A percentile compares a stretch with the other conserved stretches of the same genome.
Conservation (phyloP, 2,113 vertebrate species). For the Phyllostomus discolor region DNA sequence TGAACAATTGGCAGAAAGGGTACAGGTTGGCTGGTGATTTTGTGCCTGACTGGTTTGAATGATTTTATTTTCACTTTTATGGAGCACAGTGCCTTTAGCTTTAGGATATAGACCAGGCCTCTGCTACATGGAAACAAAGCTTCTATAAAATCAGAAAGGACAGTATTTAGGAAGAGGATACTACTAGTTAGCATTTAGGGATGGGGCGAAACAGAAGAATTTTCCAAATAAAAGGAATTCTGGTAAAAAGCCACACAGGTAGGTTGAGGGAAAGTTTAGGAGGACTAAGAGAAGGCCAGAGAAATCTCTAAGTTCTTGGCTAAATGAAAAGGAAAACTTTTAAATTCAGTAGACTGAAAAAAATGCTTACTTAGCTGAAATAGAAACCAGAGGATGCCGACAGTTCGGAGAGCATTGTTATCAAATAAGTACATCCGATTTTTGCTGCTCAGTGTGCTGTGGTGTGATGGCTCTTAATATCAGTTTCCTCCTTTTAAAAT, state of each 20-base stretch:
- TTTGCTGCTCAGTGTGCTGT: not conserved
- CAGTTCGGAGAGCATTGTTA: not conserved
- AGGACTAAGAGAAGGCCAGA: not conserved
- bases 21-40: not conserved
- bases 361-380: conserved; percentile 21
- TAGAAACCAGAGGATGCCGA: not conserved
- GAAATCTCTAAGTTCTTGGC: not conserved
- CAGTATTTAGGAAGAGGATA: not conserved
- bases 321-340: conserved; percentile 1
- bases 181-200: not conserved
- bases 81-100: not conserved
- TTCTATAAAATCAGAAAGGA: conserved; percentile 20
- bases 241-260: not conserved
- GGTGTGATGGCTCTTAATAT: not conserved
- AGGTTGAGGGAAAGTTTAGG: not conserved
- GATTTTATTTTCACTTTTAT: conserved; percentile 35
- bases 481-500: conserved; percentile 9
- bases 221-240: conserved; percentile 30
- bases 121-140: conserved; percentile 3
- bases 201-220: not conserved
- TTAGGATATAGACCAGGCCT: conserved; percentile 27
- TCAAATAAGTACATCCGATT: not conserved
- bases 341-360: not conserved
- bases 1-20: not conserved
- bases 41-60: not conserved